Base-by-base conservation (phyloP, 2,797 vertebrate genomes). In the Chaetodon trifasciatus region DNA sequence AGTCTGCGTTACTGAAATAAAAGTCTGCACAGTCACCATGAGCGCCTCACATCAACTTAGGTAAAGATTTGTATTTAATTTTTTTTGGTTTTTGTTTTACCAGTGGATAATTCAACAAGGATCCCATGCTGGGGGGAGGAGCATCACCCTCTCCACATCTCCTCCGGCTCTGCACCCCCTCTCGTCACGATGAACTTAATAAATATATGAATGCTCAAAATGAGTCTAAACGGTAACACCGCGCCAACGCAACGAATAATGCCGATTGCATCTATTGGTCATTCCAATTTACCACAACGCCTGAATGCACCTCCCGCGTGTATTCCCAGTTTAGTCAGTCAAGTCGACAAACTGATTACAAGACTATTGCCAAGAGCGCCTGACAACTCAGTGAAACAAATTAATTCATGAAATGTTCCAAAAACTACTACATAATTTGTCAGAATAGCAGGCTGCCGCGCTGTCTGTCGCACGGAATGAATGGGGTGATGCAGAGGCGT, bases 31-130 rank as follows among this genome's bases (percentile, higher is more conserved):
- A 35, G 5, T 16, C 32, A 24, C 6, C 3, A 10, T 32, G 37
- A 50, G 6, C 1, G 15, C 1, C 0, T n/a, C 24, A 28, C 19
- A 23, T 21, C 28, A 44, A 40, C 10, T 28, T 1, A 0, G 37
- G n/a, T 24, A n/a, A 17, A 68, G 10, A 11, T 7, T 21, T 65
- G 17, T 10, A 21, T 23, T 40, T 40, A n/a, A 47, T 66, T 11
- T 6, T 24, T 46, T 61, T 13, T 44, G 32, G 24, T 21, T 56
- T 0, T 0, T 12, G 40, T 73, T 83, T 89, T 88, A 89, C 86
- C 87, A 87, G 74, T 1, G 88, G 88, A 83, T 89, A 90, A 89
- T 89, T 84, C 81, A 88, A 86, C 76, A 92, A 84, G 73, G 90
- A 89, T 78, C 89, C 90, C 90, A 93, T 91, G 8, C 17, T 85